These are phyloP conservation scores for Zaprionus tsacasi DNA, from an alignment of 1,140 invertebrate genomes.

Conservation along the genomic window DNA sequence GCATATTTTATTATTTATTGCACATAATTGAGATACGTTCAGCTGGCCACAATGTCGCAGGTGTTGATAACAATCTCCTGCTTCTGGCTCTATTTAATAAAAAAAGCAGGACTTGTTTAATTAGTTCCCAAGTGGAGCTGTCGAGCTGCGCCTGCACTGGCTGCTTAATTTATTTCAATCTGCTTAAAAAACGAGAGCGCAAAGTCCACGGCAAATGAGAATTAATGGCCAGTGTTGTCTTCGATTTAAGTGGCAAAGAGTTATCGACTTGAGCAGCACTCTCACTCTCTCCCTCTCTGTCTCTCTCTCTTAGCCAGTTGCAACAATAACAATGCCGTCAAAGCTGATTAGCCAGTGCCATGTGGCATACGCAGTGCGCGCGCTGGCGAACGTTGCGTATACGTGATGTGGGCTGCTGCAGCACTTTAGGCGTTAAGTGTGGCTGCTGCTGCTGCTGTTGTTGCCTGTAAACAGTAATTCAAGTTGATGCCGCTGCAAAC, in stretches of 20 bases:
- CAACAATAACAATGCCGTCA: conserved; percentile 33
- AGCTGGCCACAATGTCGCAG: conserved; percentile 25
- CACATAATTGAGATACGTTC: conserved; percentile 69
- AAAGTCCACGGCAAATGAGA: conserved; percentile 48
- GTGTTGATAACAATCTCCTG: conserved; percentile 13
- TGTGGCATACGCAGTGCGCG: neutral
- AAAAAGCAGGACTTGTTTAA: conserved; percentile 21
- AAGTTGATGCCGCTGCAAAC: conserved; percentile 7
- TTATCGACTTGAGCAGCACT: neutral
- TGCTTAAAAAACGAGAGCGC: conserved; percentile 17
- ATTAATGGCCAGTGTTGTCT: conserved; percentile 54
- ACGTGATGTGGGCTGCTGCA: conserved; percentile 1
- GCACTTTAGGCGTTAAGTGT: conserved; percentile 8
- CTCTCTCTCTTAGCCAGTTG: neutral
- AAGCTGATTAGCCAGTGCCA: conserved; percentile 50
- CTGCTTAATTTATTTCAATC: conserved; percentile 73
- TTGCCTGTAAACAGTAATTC: conserved; percentile 13
- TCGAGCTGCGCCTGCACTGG: conserved; percentile 7
- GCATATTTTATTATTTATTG: conserved; percentile 69
- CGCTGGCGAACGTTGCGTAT: conserved; percentile 10
- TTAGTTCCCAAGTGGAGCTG: conserved; percentile 22
- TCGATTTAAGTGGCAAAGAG: conserved; percentile 41
- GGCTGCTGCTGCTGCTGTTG: neutral
- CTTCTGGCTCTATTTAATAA: neutral
- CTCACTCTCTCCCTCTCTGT: too few relatives aligned